A percentile compares a stretch with the other conserved stretches of the same genome.
Conservation (phyloP, 1,140 invertebrate genomes). For the Homarus americanus region DNA sequence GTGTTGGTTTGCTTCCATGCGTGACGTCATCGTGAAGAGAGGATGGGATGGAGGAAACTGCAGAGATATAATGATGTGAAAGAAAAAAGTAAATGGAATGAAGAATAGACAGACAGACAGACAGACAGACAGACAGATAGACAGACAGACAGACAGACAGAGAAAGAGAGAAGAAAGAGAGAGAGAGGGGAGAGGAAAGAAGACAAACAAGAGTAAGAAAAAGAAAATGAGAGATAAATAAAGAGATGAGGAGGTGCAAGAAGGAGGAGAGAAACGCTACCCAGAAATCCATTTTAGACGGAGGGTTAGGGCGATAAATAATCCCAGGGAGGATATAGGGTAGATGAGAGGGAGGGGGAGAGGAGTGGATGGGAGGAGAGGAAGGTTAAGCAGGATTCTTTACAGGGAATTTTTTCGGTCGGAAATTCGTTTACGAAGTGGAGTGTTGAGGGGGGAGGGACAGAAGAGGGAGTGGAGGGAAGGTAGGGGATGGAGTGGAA, state of each 20-base stretch:
- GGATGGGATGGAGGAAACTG: background rate
- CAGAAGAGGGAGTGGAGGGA: background rate
- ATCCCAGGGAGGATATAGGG: background rate
- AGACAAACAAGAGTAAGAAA: background rate
- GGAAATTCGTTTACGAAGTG: slow-evolving; percentile 3
- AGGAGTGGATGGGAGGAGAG: background rate
- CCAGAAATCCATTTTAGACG: no score
- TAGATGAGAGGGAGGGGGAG: background rate
- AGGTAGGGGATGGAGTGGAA: background rate
- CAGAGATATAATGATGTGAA: background rate
- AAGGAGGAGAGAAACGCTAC: background rate
- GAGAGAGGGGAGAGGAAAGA: background rate
- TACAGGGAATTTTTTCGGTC: background rate
- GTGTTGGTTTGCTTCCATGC: no score
- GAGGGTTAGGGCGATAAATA: no score
- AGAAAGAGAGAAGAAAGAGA: no score
- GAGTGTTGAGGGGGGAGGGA: background rate
- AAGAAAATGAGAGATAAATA: background rate
- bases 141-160: no score
- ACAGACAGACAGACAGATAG: no score
- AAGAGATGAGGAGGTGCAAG: background rate
- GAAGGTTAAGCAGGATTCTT: background rate
- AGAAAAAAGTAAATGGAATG: background rate
- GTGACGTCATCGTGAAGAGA: background rate
- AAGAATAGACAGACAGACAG: no score